Conservation (phyloP, 37 sponge, comb jelly and placozoan species). For the Amphimedon queenslandica region DNA sequence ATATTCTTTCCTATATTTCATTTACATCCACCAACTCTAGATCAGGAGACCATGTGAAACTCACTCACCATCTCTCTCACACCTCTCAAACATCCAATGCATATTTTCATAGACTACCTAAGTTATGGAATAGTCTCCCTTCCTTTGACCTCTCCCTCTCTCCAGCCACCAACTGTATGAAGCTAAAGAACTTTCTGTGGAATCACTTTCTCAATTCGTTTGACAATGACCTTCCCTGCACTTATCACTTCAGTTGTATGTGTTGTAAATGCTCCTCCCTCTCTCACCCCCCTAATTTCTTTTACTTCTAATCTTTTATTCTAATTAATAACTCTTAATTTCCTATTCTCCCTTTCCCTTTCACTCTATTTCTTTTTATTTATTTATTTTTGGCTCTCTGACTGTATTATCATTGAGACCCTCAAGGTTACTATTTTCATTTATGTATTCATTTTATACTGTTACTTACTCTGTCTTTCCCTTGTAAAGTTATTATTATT, state of each 20-base stretch:
- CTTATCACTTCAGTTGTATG: constrained; percentile 7
- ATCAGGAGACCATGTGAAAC: background rate
- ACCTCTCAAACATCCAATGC: background rate
- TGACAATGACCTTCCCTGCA: background rate
- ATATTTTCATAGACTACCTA: constrained; percentile 7
- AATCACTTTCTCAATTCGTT: constrained; percentile 1
- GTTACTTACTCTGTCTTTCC: too few relatives aligned
- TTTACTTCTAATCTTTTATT: too few relatives aligned
- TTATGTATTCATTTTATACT: too few relatives aligned
- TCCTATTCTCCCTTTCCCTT: too few relatives aligned
- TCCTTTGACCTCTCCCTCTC: background rate
- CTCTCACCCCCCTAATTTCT: too few relatives aligned
- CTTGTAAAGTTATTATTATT: too few relatives aligned
- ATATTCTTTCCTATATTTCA: background rate
- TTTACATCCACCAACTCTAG: constrained; percentile 3
- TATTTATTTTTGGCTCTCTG: too few relatives aligned
- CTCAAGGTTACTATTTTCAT: too few relatives aligned
- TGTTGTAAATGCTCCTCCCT: background rate
- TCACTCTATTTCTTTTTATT: too few relatives aligned
- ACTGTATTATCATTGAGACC: too few relatives aligned
- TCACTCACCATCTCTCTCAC: background rate
- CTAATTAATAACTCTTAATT: too few relatives aligned
- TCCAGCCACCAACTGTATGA: background rate
- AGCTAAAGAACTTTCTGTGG: background rate
- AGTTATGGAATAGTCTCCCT: constrained; percentile 13